Conservation (phyloP, 37 sponge, comb jelly and placozoan species). For the Diacarnus erythraeanus region DNA sequence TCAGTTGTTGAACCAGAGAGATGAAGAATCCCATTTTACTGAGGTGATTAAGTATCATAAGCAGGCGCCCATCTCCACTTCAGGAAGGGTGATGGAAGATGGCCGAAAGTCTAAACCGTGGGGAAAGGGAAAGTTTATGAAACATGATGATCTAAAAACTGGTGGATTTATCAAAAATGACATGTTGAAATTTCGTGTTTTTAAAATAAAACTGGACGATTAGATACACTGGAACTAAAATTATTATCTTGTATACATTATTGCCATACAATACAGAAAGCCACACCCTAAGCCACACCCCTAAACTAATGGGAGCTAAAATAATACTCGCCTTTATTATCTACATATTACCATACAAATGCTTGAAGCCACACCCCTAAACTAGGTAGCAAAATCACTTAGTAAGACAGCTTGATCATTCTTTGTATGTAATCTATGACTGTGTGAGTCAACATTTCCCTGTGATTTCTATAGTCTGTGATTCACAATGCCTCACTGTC, state of each 20-base stretch:
- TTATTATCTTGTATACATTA: no score
- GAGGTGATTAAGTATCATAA: constrained; percentile 15
- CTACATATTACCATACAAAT: no score
- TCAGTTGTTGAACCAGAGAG: constrained; percentile 3
- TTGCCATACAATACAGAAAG: not conserved
- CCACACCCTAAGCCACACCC: not conserved
- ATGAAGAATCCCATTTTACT: not conserved
- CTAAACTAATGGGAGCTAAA: not conserved
- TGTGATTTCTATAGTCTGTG: no score
- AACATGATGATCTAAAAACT: constrained; percentile 3
- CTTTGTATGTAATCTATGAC: no score
- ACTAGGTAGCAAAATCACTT: no score
- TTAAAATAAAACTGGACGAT: not conserved
- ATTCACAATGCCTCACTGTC: no score
- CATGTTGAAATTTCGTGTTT: not conserved
- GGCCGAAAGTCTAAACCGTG: not conserved
- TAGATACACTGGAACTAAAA: not conserved
- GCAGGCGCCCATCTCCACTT: not conserved
- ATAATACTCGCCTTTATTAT: no score
- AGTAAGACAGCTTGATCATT: no score
- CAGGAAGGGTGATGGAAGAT: constrained; percentile 9
- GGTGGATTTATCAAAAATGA: not conserved
- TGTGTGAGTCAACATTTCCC: no score
- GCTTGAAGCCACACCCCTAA: no score
- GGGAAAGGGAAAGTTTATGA: constrained; percentile 15